These are phyloP conservation scores for Regulus satrapa DNA, from an alignment of 2,113 vertebrate species.

Conservation along the genomic window DNA sequence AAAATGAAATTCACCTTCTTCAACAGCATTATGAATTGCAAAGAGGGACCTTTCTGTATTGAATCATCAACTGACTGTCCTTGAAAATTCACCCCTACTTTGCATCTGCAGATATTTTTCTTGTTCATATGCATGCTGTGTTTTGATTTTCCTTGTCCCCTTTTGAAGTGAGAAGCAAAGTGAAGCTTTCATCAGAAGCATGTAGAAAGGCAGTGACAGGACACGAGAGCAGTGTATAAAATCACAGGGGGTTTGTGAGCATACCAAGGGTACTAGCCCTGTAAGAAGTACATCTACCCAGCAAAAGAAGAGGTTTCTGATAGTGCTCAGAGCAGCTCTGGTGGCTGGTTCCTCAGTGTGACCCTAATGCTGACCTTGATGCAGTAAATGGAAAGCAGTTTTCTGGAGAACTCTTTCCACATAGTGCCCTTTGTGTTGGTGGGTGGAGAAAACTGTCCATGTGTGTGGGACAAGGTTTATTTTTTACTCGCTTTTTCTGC, in stretches of 20 bases:
- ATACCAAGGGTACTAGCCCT: neutral
- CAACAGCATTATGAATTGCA: neutral
- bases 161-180: neutral
- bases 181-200: neutral
- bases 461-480: neutral
- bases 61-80: neutral
- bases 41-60: neutral
- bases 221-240: neutral
- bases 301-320: neutral
- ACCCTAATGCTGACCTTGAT: neutral
- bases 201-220: neutral
- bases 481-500: neutral
- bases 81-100: neutral
- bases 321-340: neutral
- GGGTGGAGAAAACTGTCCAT: neutral
- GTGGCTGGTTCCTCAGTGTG: neutral
- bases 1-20: neutral
- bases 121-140: neutral
- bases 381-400: neutral
- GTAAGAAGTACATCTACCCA: neutral
- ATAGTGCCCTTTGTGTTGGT: no score
- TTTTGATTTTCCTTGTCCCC: neutral
- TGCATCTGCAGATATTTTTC: neutral
- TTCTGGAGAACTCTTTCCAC: neutral
- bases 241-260: rapidly evolving